Conservation (phyloP, 2,888 invertebrate species). For the Lissonota sp. region DNA sequence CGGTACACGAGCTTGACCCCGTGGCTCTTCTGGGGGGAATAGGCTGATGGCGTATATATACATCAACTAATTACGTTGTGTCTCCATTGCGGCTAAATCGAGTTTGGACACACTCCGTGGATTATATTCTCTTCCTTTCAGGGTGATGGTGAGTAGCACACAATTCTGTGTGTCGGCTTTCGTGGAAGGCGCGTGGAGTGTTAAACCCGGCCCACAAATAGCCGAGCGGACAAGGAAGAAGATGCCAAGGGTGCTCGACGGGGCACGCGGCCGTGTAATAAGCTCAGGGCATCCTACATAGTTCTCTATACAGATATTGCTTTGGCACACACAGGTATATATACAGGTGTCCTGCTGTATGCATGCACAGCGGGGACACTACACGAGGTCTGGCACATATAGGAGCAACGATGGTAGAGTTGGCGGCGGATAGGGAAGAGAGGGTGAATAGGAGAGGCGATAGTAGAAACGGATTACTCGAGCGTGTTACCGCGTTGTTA, state of each 20-base stretch:
- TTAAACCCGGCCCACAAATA: no score
- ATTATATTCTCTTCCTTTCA: not conserved
- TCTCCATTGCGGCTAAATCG: conserved; percentile 58
- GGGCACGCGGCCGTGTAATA: conserved; percentile 64
- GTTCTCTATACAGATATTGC: not conserved
- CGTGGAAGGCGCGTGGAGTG: no score
- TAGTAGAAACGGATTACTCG: conserved; percentile 69
- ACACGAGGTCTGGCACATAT: not conserved
- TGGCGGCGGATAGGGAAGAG: conserved; percentile 9
- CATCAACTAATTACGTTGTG: conserved; percentile 59
- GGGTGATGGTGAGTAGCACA: not conserved
- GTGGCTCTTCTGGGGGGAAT: no score
- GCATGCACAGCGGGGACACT: no score
- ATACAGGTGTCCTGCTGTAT: not conserved
- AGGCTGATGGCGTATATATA: conserved; percentile 12
- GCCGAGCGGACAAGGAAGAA: no score
- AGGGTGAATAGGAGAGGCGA: conserved; percentile 56
- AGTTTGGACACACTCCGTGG: conserved; percentile 49
- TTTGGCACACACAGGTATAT: not conserved
- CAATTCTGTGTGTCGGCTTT: not conserved
- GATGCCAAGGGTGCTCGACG: conserved; percentile 27
- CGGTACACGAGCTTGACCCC: no score
- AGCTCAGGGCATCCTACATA: not conserved
- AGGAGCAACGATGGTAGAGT: conserved; percentile 9
- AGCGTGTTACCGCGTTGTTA: conserved; percentile 69